Base-by-base conservation (phyloP, 2,113 vertebrate species). In the Desmodus rotundus region DNA sequence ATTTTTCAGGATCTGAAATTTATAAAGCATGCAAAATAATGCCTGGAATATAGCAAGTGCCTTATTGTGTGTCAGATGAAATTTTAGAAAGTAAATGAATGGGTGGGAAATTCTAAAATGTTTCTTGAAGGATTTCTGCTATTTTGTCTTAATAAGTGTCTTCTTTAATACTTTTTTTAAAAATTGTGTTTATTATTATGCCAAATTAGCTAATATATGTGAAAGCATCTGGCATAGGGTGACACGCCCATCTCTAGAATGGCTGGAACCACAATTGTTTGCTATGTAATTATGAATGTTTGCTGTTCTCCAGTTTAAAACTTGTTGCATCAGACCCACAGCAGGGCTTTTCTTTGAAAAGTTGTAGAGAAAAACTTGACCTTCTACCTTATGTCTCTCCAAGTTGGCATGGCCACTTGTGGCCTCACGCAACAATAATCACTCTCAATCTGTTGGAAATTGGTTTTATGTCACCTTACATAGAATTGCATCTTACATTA, bases 271-370 rank as follows among this genome's bases (percentile, higher is more conserved):
- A 52, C 33, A 93, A 45, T 56, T 63, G 3, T 88, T 91, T 80
- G 31, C 10, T 54, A 52, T 41, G 26, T 16, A 41, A 41, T 63
- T 87, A 50, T 83, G 70, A 86, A 87, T 81, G 24, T n/a, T 95
- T 84, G 36, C 63, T 84, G 2, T 65, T 31, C 24, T 77, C 61
- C 38, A 84, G 36, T 76, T 72, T 58, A 41, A 72, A 70, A 83
- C 78, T 78, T 67, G 28, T 82, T 93, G 81, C 50, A 33, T 84
- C 58, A 82, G 76, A 92, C 52, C 43, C 20, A 2, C 45, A 36
- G 84, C 70, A 90, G 36, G n/a, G 24, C 82, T 86, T 20, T 78
- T 72, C 31, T 94, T 91, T 93, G 56, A 86, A 93, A 78, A 91
- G 9, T 26, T 47, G 3, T 72, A 65, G 26, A 86, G 74, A 89